Evolutionary conservation across 2,113 vertebrate species (phyloP).

Genomic region (Chaetura pelagica): DNA sequence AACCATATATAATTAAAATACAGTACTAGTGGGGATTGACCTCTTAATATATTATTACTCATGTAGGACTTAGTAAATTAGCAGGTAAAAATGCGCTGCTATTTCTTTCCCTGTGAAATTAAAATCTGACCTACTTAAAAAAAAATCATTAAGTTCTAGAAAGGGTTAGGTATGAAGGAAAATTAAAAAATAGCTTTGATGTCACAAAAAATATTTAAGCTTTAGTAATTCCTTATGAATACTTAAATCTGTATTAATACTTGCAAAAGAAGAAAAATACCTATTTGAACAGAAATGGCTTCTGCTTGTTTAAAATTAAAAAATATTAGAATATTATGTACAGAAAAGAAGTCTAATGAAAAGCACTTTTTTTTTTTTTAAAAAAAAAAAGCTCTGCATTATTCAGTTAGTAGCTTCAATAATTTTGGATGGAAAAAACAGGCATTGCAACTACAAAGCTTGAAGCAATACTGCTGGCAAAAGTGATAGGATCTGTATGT

Average conservation of each 20-base stretch:
- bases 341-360: neutral
- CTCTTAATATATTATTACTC: conserved; percentile 5
- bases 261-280: neutral
- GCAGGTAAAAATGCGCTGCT: neutral
- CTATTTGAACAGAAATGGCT: neutral
- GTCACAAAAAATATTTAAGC: neutral
- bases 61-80: neutral
- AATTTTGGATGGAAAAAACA: neutral
- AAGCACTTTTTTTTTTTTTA: neutral
- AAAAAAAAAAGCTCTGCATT: neutral
- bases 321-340: neutral
- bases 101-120: neutral
- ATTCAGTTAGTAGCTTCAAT: neutral
- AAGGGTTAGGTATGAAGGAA: neutral
- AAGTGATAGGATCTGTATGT: neutral
- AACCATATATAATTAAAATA: conserved; percentile 48
- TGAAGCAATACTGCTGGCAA: neutral
- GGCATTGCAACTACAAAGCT: neutral
- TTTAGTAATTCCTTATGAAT: neutral
- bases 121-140: neutral
- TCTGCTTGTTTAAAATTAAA: neutral
- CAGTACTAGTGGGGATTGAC: neutral
- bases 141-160: neutral
- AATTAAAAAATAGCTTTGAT: neutral
- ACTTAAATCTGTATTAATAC: neutral